Evolutionary conservation across 2,888 invertebrate species (phyloP), one percentile per base, ranked within the genome.

Genomic region (Spicauda simplicius): DNA sequence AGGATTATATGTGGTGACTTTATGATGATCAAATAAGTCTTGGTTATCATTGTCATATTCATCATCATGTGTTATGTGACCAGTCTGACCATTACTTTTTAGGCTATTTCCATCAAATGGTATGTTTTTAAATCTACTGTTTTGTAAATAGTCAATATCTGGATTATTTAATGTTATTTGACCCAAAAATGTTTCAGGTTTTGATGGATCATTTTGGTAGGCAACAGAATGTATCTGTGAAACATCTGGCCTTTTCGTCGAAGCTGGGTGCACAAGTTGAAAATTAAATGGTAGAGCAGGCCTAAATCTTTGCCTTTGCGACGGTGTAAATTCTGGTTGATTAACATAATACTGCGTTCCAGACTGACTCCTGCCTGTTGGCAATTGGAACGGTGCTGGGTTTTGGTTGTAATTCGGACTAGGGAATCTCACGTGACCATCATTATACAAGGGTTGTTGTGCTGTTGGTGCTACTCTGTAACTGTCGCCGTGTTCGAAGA

Each of bases 121-220:
- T 73, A 90, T 83, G 74, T 87, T 91, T 77, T 91, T 91, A 75
- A 90, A 93, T 74, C 91, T 84, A 72, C 75, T 90, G 69, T 90
- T 90, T 80, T 91, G 88, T 70, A 90, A 80, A 72, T 89, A 90
- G 72, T 93, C 90, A 69, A 93, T 90, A 76, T 94, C 94, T 16
- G 95, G 94, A 81, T 94, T 95, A 76, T 95, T 94, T 68, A 95
- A 86, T 18, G 95, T 95, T 56, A 95, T 94, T 87, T 95, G 94
- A 10, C 95, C 95, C 68, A 95, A 83, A 81, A 95, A 95, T 52
- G 94, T 94, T 88, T 95, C 95, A 25, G 94, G 94, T 79, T 94
- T 94, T 3, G 94, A 94, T 14, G 95, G 95, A 76, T 94, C 93
- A 77, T 94, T 93, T 77, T 93, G 94, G 76, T 94, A 94, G 5